Conservation (phyloP, 2,113 vertebrate species). For the Platysteira castanea region DNA sequence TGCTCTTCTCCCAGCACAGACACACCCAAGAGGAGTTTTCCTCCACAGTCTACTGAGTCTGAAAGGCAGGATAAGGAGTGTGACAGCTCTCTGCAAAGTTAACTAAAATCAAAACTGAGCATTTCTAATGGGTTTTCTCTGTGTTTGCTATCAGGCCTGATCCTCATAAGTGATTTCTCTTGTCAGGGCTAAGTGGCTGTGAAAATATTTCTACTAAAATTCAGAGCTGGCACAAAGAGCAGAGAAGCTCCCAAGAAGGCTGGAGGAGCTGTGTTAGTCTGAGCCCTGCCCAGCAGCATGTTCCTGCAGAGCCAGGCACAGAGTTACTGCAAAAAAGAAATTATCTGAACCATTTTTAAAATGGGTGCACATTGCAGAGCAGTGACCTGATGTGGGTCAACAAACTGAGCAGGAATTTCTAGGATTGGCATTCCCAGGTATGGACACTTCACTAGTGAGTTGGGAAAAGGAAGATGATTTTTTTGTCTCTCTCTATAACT, state of each 20-base stretch:
- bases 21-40: not conserved
- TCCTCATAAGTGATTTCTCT: not conserved
- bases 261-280: not conserved
- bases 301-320: not conserved
- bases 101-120: not conserved
- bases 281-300: not conserved
- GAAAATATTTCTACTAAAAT: not conserved
- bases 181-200: not conserved
- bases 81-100: not conserved
- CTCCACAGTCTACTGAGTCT: not conserved
- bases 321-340: not conserved
- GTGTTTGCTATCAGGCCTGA: not conserved
- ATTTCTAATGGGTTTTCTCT: not conserved
- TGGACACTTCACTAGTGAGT: not conserved
- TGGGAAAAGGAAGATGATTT: not conserved
- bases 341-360: fast-evolving
- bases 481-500: not conserved
- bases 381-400: not conserved
- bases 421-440: not conserved
- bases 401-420: not conserved
- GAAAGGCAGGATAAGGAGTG: not conserved
- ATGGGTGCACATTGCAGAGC: fast-evolving
- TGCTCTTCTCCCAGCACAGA: not conserved
- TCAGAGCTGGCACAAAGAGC: not conserved
- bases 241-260: not conserved